phyloP scores from a whole-genome alignment of 1,140 invertebrate genomes.

The Sitobion miscanthi region DNA sequence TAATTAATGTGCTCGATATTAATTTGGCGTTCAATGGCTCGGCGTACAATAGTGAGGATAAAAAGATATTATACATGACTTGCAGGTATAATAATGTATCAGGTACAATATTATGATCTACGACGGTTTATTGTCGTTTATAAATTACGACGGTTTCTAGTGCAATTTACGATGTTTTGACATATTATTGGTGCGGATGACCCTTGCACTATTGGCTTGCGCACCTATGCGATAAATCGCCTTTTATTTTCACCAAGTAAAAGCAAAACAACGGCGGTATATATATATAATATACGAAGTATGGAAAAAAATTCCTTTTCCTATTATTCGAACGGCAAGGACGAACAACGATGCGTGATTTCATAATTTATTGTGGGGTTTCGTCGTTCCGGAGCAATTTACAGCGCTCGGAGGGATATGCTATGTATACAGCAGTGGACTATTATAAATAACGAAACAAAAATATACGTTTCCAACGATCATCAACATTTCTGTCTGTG shows the following conservation, averaged over 20 bases:
- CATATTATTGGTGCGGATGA: neutral
- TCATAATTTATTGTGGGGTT: neutral
- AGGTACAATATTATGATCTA: neutral
- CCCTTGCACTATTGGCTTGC: neutral
- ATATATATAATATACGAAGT: neutral
- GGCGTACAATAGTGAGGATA: neutral
- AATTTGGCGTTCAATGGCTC: neutral
- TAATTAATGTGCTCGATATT: neutral
- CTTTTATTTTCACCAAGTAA: conserved; percentile 7
- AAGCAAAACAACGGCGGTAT: neutral
- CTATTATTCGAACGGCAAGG: neutral
- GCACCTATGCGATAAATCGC: neutral
- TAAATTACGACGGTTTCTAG: neutral
- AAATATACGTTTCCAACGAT: neutral
- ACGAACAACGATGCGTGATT: neutral
- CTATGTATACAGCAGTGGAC: neutral
- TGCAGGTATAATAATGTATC: too few species aligned
- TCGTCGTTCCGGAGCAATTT: neutral
- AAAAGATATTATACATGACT: neutral
- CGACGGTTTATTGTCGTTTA: too few species aligned
- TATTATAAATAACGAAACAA: conserved; percentile 1
- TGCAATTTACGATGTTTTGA: neutral
- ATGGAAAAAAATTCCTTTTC: neutral
- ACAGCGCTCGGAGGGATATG: neutral
- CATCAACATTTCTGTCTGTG: neutral